phyloP scores from a whole-genome alignment of 1,140 invertebrate species.

The Helicoverpa armigera region DNA sequence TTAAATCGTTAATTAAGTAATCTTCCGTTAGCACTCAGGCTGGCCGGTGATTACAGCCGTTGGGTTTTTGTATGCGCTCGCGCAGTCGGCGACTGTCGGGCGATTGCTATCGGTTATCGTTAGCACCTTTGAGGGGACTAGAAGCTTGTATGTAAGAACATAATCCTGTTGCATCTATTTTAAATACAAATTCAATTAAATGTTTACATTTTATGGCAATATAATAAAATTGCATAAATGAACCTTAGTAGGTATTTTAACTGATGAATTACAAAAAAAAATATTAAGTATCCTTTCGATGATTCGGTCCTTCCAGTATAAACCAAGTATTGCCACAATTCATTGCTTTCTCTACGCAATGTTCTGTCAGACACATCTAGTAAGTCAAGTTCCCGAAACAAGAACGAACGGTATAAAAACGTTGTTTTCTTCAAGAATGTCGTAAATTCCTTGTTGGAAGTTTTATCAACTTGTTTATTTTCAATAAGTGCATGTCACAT shows the following conservation, averaged over 20 bases:
- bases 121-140: conserved; percentile 12
- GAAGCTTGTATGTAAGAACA: neutral
- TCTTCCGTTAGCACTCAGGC: conserved; percentile 5
- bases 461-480: conserved; percentile 30
- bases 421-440: conserved; percentile 23
- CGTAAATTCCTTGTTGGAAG: conserved; percentile 21
- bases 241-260: no score
- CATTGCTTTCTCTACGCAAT: neutral
- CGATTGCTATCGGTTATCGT: conserved; percentile 16
- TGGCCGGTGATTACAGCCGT: conserved; percentile 18
- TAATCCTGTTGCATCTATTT: neutral
- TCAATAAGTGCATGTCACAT: conserved; percentile 31
- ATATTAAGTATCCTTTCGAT: no score
- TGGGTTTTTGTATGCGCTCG: conserved; percentile 14
- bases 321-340: neutral
- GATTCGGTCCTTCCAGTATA: neutral
- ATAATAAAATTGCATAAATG: no score
- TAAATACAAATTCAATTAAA: no score
- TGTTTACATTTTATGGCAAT: no score
- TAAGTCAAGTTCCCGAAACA: conserved; percentile 15
- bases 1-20: conserved; percentile 24
- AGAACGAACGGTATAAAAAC: conserved; percentile 32
- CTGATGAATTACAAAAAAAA: no score
- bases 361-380: conserved; percentile 9
- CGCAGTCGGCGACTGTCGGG: neutral